Evolutionary conservation across 2,888 invertebrate species (phyloP).

Genomic region (Rhyacophila evoluta): DNA sequence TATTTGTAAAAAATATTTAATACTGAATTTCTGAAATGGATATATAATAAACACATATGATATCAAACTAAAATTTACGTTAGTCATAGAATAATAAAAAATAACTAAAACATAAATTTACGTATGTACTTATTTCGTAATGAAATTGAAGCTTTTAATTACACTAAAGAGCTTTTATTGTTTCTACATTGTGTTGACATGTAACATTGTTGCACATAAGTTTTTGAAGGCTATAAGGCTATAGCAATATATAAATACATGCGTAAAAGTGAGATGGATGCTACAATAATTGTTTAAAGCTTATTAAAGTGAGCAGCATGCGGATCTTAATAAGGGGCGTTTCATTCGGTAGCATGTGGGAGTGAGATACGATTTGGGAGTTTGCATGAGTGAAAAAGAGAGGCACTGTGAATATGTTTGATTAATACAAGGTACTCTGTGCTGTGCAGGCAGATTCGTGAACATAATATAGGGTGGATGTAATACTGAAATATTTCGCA

Average conservation of each 20-base stretch:
- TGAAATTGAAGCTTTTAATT: too few relatives aligned
- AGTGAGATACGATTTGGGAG: conserved; percentile 33
- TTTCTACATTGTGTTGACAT: neutral
- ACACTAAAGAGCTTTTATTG: neutral
- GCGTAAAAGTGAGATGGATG: conserved; percentile 35
- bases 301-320: conserved; percentile 54
- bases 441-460: conserved; percentile 16
- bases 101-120: too few relatives aligned
- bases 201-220: neutral
- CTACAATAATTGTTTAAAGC: conserved; percentile 53
- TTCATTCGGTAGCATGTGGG: conserved; percentile 52
- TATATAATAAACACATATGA: too few relatives aligned
- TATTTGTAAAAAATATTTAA: too few relatives aligned
- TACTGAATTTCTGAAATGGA: too few relatives aligned
- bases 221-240: neutral
- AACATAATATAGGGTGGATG: conserved; percentile 5
- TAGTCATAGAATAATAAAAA: too few relatives aligned
- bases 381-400: conserved; percentile 32
- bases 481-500: neutral
- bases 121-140: too few relatives aligned
- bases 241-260: neutral
- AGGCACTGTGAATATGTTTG: conserved; percentile 43
- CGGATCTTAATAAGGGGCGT: conserved; percentile 54
- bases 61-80: too few relatives aligned
- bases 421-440: conserved; percentile 45